Evolutionary conservation across 1,140 invertebrate species (phyloP), one percentile per base, ranked within the genome.

Genomic region (Harpegnathos saltator): DNA sequence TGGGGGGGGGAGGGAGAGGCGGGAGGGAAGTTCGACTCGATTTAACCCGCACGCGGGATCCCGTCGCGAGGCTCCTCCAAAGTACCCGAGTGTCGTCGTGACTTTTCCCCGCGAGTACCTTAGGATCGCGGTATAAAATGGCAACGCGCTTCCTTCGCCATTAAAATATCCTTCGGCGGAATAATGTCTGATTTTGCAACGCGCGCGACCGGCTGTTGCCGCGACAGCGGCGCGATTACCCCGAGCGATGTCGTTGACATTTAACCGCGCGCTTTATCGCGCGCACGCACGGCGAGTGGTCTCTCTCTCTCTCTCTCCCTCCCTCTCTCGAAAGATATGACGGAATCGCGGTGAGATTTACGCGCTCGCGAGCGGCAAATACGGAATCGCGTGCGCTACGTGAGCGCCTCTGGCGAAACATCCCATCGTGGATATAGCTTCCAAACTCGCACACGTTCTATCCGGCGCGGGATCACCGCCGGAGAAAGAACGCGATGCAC

Each of bases 381-480:
- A 72, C 44, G 63, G 69, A 73, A 88, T 85, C 61, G 24, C 54
- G 56, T 52, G 24, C 65, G 85, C 22, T 65, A 83, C 77, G 72
- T 74, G 88, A 85, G 73, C 66, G 71, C 72, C 58, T 78, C 73
- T 24, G 75, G 74, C 84, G 56, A 69, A 78, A 69, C 72, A 62
- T 11, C 83, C 83, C 82, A 85, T 85, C 71, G 72, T 26, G 69
- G 80, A 72, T 82, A 50, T 74, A 77, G 66, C 29, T 56, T 66
- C 77, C 68, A 85, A 85, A 78, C 78, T 88, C 84, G 68, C 72
- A 71, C 83, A 71, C 83, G 62, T 83, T 56, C 58, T 85, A 73
- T 72, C 56, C 52, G 65, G 85, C 88, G 85, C 38, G 50, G 83
- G 78, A 85, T 85, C 83, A 82, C 75, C 65, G 65, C 38, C 29